A percentile compares a stretch with the other conserved stretches of the same genome.
phyloP scores from a whole-genome alignment of 2,113 vertebrate species.

The Sisor rabdophorus region DNA sequence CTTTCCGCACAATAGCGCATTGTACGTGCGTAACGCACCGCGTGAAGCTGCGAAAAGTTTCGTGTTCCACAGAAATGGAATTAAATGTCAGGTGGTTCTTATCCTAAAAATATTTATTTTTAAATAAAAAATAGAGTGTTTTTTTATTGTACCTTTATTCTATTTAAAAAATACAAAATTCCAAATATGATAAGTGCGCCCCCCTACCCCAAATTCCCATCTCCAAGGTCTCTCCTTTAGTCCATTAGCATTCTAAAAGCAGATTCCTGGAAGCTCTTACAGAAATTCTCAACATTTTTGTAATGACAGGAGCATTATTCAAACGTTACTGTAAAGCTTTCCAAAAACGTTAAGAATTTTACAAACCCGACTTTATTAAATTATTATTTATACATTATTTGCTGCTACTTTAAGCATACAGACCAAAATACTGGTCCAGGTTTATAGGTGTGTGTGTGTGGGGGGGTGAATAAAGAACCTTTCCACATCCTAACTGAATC shows the following conservation, averaged over 20 bases:
- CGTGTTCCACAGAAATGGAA: background rate
- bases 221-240: background rate
- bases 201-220: background rate
- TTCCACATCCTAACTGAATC: background rate
- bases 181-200: background rate
- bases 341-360: background rate
- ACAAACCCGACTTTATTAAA: background rate
- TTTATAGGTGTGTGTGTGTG: background rate
- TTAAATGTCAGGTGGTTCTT: too few relatives aligned
- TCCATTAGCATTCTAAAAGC: background rate
- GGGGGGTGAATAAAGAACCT: background rate
- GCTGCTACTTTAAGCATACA: background rate
- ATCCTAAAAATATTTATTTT: background rate
- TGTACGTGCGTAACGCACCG: background rate
- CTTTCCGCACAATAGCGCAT: background rate
- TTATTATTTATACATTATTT: background rate
- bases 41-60: background rate
- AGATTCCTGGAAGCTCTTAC: slow-evolving; percentile 8
- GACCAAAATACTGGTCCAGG: background rate
- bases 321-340: background rate
- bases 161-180: background rate
- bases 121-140: background rate
- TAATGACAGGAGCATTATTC: background rate
- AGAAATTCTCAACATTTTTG: background rate
- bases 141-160: background rate